Conservation (phyloP, 2,797 vertebrate species). For the Gouania willdenowi region DNA sequence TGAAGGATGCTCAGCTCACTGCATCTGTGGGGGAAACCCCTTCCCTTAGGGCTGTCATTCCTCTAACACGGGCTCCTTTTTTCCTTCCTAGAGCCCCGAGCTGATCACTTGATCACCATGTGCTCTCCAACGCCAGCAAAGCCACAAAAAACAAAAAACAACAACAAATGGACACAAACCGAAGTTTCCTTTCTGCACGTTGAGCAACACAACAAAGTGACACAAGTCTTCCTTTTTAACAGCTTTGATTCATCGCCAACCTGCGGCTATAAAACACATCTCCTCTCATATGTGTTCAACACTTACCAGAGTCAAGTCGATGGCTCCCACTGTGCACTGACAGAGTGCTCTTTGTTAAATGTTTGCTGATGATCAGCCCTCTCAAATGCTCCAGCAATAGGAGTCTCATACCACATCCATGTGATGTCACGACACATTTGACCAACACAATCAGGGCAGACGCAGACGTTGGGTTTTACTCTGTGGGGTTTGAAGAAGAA, state of each 20-base stretch:
- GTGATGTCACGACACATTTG: conserved; percentile 80
- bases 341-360: conserved; percentile 70
- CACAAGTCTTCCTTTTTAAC: background rate
- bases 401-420: conserved; percentile 69
- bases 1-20: conserved; percentile 7
- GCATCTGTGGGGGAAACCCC: conserved; percentile 16
- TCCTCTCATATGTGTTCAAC: conserved; percentile 9
- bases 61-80: conserved; percentile 66
- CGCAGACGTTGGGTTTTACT: conserved; percentile 24
- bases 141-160: conserved; percentile 17
- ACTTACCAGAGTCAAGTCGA: conserved; percentile 61
- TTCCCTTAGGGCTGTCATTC: conserved; percentile 27
- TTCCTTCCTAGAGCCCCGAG: conserved; percentile 44
- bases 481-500: too few relatives aligned
- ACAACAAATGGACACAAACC: conserved; percentile 2
- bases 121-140: conserved; percentile 52
- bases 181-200: too few relatives aligned
- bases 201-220: background rate
- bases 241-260: background rate
- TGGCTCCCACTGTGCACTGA: conserved; percentile 46
- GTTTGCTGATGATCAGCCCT: conserved; percentile 64
- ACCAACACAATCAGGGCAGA: conserved; percentile 66
- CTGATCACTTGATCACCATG: conserved; percentile 80
- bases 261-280: conserved; percentile 10
- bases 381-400: conserved; percentile 62